Conservation (phyloP, 2,797 vertebrate genomes). For the Chaenodraco wilsoni region DNA sequence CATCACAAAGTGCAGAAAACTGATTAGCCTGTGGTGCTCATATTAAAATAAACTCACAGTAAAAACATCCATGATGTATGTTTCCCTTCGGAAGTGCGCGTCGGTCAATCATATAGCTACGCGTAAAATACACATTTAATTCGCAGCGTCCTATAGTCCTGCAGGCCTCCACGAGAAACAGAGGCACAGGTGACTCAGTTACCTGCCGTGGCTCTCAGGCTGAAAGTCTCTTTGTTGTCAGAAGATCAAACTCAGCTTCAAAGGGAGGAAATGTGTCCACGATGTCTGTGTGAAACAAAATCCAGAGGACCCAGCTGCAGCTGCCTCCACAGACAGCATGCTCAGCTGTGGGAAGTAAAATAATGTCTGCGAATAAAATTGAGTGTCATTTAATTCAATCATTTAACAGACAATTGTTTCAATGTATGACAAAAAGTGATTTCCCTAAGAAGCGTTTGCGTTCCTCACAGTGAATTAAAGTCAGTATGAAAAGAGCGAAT, state of each 20-base stretch:
- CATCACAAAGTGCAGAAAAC: not conserved
- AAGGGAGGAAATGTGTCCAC: constrained; percentile 58
- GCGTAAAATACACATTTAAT: not conserved
- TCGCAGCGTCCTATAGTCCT: not conserved
- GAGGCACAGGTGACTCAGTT: constrained; percentile 45
- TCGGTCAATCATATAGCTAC: no score
- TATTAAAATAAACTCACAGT: not conserved
- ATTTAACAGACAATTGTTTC: no score
- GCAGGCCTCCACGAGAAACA: not conserved
- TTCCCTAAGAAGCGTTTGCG: not conserved
- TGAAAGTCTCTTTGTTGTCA: constrained; percentile 71
- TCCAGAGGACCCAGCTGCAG: constrained; percentile 21
- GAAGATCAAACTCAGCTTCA: constrained; percentile 69
- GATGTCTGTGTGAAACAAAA: constrained; percentile 64
- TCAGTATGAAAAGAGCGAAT: constrained; percentile 24
- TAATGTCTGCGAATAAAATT: not conserved
- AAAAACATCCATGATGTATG: not conserved
- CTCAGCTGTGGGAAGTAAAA: constrained; percentile 29
- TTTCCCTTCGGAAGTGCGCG: not conserved
- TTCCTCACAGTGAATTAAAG: constrained; percentile 22
- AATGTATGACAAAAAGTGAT: constrained; percentile 4
- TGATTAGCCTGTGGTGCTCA: not conserved
- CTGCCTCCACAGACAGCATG: constrained; percentile 13
- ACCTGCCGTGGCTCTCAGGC: constrained; percentile 33
- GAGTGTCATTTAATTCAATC: not conserved